Evolutionary conservation across 2,113 vertebrate genomes (phyloP).

Genomic region (Eira barbara): DNA sequence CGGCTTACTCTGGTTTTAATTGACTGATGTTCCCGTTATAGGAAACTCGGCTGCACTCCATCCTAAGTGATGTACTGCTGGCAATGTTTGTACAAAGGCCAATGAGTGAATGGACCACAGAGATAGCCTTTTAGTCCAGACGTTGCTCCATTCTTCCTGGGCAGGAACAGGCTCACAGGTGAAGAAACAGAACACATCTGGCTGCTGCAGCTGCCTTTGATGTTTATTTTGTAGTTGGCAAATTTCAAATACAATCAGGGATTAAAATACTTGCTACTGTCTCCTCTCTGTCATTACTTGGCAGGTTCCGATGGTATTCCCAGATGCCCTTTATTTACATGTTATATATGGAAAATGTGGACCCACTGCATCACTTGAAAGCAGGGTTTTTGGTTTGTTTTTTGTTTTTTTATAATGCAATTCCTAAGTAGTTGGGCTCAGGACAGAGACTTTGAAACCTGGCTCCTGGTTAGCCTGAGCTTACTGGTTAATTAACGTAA

Average conservation of each 20-base stretch:
- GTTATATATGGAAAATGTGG: not conserved
- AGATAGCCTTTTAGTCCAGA: not conserved
- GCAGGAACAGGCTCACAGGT: not conserved
- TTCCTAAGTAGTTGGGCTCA: not conserved
- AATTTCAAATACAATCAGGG: not conserved
- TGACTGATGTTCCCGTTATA: slow-evolving; percentile 33
- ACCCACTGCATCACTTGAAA: not conserved
- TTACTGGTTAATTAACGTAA: not conserved
- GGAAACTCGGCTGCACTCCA: slow-evolving; percentile 10
- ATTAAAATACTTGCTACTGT: slow-evolving; percentile 15
- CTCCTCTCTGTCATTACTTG: not conserved
- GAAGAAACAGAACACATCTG: slow-evolving; percentile 35
- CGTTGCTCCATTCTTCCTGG: not conserved
- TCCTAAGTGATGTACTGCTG: slow-evolving; percentile 8
- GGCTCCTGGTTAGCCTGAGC: not conserved
- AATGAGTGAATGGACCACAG: not conserved
- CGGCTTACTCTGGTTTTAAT: slow-evolving; percentile 29
- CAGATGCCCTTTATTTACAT: not conserved
- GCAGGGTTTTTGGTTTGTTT: not conserved
- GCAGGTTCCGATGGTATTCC: not conserved
- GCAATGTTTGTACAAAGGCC: slow-evolving; percentile 19
- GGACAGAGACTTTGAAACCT: not conserved
- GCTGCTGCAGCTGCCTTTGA: not conserved
- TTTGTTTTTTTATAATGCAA: not conserved
- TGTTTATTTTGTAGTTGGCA: slow-evolving; percentile 23